These are phyloP conservation scores for Dufourea novaeangliae DNA, from an alignment of 1,140 invertebrate genomes.

Conservation along the genomic window DNA sequence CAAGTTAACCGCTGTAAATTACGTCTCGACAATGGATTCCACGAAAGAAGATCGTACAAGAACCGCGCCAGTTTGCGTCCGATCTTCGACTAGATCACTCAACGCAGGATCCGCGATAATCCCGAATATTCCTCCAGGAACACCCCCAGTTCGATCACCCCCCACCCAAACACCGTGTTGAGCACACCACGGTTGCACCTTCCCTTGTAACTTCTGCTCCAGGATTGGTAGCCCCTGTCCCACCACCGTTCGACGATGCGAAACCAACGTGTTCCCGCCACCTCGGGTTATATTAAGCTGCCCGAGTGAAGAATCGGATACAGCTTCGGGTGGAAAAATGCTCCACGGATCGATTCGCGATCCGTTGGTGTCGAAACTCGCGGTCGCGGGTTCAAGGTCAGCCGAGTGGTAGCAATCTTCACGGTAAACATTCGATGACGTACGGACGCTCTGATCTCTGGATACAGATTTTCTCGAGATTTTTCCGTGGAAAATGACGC, in stretches of 20 bases:
- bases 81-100: slow-evolving; percentile 56
- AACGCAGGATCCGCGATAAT: slow-evolving; percentile 51
- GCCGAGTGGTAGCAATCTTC: background rate
- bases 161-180: slow-evolving; percentile 48
- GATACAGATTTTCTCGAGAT: no score
- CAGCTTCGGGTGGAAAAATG: slow-evolving; percentile 53
- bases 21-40: background rate
- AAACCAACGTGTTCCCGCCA: slow-evolving; percentile 53
- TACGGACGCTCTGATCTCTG: no score
- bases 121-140: slow-evolving; percentile 74
- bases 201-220: slow-evolving; percentile 55
- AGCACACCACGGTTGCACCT: no score
- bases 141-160: slow-evolving; percentile 34
- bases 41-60: slow-evolving; percentile 4
- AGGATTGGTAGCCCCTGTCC: slow-evolving; percentile 68
- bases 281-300: slow-evolving; percentile 72
- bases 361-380: background rate
- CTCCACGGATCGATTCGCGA: slow-evolving; percentile 30
- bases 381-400: slow-evolving; percentile 25
- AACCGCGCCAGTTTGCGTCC: slow-evolving; percentile 47
- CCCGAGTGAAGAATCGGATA: slow-evolving; percentile 45
- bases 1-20: background rate
- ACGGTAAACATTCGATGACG: background rate
- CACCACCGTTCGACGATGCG: slow-evolving; percentile 57
- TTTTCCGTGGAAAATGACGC: no score